Percentiles rank a stretch among this genome's conserved stretches.
phyloP scores from a whole-genome alignment of 2,888 invertebrate species.

The Apodemia zela region DNA sequence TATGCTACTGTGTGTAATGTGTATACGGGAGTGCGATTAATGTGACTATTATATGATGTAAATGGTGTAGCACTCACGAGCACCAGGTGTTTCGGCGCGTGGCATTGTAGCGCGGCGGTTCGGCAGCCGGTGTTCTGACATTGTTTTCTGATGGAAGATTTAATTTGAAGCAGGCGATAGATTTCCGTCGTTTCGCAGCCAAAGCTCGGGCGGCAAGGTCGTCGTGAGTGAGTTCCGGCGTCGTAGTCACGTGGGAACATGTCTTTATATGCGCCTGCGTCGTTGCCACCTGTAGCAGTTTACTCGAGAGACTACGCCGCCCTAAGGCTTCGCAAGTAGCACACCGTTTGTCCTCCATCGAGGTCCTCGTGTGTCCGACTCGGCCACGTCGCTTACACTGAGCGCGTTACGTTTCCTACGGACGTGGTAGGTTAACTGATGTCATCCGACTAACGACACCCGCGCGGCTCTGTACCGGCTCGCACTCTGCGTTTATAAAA shows the following conservation, averaged over 20 bases:
- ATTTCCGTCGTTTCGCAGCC: slow-evolving; percentile 72
- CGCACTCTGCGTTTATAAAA: slow-evolving; percentile 61
- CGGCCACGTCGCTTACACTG: slow-evolving; percentile 74
- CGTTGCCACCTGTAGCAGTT: slow-evolving; percentile 71
- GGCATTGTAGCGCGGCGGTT: slow-evolving; percentile 52
- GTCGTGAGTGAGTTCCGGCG: slow-evolving; percentile 56
- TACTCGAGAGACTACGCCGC: slow-evolving; percentile 65
- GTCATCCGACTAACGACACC: slow-evolving; percentile 72
- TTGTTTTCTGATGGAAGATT: slow-evolving; percentile 56
- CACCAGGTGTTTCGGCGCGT: slow-evolving; percentile 77
- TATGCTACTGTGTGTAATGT: slow-evolving; percentile 21
- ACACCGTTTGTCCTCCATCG: slow-evolving; percentile 73
- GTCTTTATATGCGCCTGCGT: slow-evolving; percentile 74
- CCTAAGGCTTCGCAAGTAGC: slow-evolving; percentile 73
- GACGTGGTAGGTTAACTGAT: slow-evolving; percentile 77
- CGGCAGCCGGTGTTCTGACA: slow-evolving; percentile 48
- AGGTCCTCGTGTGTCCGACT: slow-evolving; percentile 70
- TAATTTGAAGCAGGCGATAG: slow-evolving; percentile 66
- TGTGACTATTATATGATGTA: slow-evolving; percentile 17
- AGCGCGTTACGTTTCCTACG: slow-evolving; percentile 70
- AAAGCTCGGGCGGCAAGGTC: slow-evolving; percentile 68
- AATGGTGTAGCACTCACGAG: slow-evolving; percentile 49
- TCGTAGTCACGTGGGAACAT: slow-evolving; percentile 55
- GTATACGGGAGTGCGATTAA: slow-evolving; percentile 25
- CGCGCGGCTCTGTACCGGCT: slow-evolving; percentile 51